A percentile compares a stretch with the other conserved stretches of the same genome.
Evolutionary conservation across 1,140 invertebrate species (phyloP).

Genomic region (Fopius arisanus): DNA sequence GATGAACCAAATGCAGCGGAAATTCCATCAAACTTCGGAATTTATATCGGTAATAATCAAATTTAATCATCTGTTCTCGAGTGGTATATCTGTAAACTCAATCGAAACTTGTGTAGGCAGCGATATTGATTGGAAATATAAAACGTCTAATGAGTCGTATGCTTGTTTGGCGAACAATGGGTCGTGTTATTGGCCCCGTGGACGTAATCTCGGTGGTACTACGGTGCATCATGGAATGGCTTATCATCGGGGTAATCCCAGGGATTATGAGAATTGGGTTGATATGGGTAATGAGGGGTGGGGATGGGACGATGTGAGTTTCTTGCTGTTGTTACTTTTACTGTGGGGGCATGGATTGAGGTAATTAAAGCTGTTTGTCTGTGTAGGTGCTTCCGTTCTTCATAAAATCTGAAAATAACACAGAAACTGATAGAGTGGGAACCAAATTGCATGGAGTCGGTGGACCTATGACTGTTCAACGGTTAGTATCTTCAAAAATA

Average conservation of each 20-base stretch:
- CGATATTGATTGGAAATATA: conserved; percentile 89
- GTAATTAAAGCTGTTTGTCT: conserved; percentile 16
- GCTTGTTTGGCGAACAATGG: conserved; percentile 74
- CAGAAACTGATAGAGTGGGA: conserved; percentile 62
- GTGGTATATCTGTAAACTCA: background rate
- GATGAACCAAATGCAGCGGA: conserved; percentile 55
- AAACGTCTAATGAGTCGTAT: conserved; percentile 82
- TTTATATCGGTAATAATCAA: conserved; percentile 44
- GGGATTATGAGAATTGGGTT: conserved; percentile 71
- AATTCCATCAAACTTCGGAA: conserved; percentile 47
- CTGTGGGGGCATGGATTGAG: background rate
- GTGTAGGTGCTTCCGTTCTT: conserved; percentile 68
- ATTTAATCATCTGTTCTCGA: background rate
- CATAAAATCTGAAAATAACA: conserved; percentile 66
- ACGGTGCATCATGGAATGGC: conserved; percentile 73
- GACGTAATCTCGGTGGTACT: conserved; percentile 67
- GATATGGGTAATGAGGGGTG: conserved; percentile 66
- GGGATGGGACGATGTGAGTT: conserved; percentile 67
- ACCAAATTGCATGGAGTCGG: conserved; percentile 57
- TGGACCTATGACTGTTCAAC: conserved; percentile 65
- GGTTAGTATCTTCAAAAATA: conserved; percentile 55
- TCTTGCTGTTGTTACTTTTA: background rate
- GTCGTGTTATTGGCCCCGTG: conserved; percentile 56
- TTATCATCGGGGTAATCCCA: conserved; percentile 72
- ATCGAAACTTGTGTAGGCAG: conserved; percentile 68